Percentiles rank a stretch among this genome's conserved stretches.
Evolutionary conservation across 2,888 invertebrate genomes (phyloP).

Genomic region (Papilio protenor): DNA sequence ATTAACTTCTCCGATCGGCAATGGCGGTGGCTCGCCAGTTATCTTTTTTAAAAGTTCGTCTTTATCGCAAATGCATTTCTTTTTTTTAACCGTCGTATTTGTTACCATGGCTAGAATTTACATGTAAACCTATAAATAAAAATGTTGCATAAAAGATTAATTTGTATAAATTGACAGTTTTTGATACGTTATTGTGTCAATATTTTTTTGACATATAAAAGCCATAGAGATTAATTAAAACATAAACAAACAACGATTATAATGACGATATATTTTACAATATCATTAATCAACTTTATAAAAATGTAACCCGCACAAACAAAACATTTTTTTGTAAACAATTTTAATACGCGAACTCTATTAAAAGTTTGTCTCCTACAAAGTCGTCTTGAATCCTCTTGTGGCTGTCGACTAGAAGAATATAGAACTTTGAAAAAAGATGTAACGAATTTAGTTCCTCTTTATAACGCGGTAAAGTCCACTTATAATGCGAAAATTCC

Average conservation of each 20-base stretch:
- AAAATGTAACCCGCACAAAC: not conserved
- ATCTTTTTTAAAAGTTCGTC: constrained; percentile 60
- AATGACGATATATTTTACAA: not conserved
- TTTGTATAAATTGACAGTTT: constrained; percentile 20
- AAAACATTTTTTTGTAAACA: not conserved
- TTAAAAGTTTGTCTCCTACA: constrained; percentile 16
- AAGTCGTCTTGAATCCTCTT: constrained; percentile 13
- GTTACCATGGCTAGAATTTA: constrained; percentile 26
- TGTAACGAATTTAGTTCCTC: too few relatives aligned
- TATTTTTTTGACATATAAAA: not conserved
- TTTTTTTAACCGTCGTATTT: constrained; percentile 24
- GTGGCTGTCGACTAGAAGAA: not conserved
- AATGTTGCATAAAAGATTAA: not conserved
- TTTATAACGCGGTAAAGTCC: not conserved
- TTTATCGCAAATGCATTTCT: constrained; percentile 64
- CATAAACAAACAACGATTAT: not conserved
- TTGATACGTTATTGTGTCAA: not conserved
- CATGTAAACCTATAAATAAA: constrained; percentile 16
- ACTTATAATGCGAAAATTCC: not conserved
- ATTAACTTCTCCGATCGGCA: constrained; percentile 61
- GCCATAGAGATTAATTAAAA: not conserved
- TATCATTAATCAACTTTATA: not conserved
- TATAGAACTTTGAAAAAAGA: not conserved
- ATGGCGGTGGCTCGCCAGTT: constrained; percentile 54
- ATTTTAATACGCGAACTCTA: not conserved